phyloP scores from a whole-genome alignment of 1,140 invertebrate genomes.

The Yoshiicerus persimilis region DNA sequence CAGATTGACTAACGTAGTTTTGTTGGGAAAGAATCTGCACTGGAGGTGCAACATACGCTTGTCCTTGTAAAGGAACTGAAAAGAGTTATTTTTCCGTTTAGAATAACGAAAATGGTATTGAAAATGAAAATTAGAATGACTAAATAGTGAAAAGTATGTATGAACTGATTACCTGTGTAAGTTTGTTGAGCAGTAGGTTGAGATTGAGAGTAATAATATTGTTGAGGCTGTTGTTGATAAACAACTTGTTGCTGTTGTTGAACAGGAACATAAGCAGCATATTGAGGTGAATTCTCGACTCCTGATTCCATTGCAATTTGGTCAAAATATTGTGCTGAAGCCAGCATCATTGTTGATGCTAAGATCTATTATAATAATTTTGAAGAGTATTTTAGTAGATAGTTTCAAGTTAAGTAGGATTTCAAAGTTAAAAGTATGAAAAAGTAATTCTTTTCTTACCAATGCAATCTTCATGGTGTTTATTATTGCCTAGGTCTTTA shows the following conservation, averaged over 20 bases:
- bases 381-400: background rate
- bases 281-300: background rate
- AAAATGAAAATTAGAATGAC: too few relatives aligned
- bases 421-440: background rate
- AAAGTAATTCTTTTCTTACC: background rate
- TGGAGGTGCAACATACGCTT: background rate
- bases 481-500: background rate
- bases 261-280: background rate
- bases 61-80: background rate
- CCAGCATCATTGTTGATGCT: constrained; percentile 26
- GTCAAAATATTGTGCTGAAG: constrained; percentile 14
- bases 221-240: background rate
- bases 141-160: too few relatives aligned
- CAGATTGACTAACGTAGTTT: background rate
- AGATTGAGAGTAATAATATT: background rate
- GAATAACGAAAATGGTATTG: too few relatives aligned
- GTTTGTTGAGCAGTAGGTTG: background rate
- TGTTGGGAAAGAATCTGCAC: background rate
- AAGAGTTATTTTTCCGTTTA: background rate
- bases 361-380: background rate
- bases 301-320: background rate
- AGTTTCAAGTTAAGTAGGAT: background rate
- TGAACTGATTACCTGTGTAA: background rate
- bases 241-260: background rate
- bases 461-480: background rate